Evolutionary conservation across 2,113 vertebrate species (phyloP), one percentile per base, ranked within the genome.

Genomic region (Marcusenius ussheri): DNA sequence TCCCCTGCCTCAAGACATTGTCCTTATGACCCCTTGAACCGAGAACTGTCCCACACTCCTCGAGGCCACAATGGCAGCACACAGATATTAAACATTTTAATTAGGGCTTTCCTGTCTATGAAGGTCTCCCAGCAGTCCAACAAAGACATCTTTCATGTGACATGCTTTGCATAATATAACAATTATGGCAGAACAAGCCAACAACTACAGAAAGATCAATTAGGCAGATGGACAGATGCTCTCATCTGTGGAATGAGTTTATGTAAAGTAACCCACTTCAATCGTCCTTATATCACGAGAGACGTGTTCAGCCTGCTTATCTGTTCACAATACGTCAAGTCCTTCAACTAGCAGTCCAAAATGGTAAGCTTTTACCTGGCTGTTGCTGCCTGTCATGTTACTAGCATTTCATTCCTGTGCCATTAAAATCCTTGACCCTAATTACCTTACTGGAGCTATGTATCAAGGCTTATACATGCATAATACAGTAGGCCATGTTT

Each of bases 161-260:
- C 58, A n/a, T 66, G 83, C 17, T 90, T 70, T 70, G 53, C 83
- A 70, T 90, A 35, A n/a, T 84, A 87, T 51, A 90, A 66, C 11
- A 87, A 50, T 87, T 87, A 87, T 21, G 50, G 50, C 31, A 56
- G 47, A 35, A 56, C 77, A 83, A 35, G 51, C 27, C 89, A 49
- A 15, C 58, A 51, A 50, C 17, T 17, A 83, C 70, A 80, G 56
- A 47, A 84, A 89, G 15, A 35, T 77, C 46, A 80, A 80, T 56
- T 42, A 84, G 24, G 77, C 74, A 80, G 70, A 46, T 56, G 45
- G 47, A 83, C 88, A 80, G 45, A 89, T 89, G 70, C 88, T 24
- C 88, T 90, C 92, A 83, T 58, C 45, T n/a, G 91, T 90, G 90
- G 27, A 24, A 93, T 91, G 92, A 51, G 49, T 27, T 49, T 83